Percentiles rank a stretch among this genome's conserved stretches.
Evolutionary conservation across 53 echinoderm and acorn worm species (phyloP).

Genomic region (Paracentrotus lividus): DNA sequence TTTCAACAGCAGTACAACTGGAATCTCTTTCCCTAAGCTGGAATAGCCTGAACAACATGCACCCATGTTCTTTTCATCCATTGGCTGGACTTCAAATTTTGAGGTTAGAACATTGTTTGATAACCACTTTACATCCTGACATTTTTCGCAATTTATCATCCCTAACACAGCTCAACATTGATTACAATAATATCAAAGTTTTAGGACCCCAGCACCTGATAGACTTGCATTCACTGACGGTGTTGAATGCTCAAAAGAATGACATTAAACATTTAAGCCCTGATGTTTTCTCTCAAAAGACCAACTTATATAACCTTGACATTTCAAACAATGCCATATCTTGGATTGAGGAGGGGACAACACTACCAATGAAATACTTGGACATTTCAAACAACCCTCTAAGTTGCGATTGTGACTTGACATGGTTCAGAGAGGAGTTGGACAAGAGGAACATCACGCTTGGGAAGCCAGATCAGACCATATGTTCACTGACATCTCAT

Average conservation of each 20-base stretch:
- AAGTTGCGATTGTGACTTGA: constrained; percentile 23
- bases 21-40: background rate
- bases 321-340: constrained; percentile 41
- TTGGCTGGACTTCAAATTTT: background rate
- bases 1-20: background rate
- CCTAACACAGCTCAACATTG: background rate
- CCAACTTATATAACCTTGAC: background rate
- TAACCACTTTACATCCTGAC: constrained; percentile 13
- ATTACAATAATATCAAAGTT: constrained; percentile 23
- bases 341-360: constrained; percentile 42
- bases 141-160: constrained; percentile 41
- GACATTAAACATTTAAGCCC: constrained; percentile 18
- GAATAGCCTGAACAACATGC: constrained; percentile 30
- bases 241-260: background rate
- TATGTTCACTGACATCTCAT: constrained; percentile 37
- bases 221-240: background rate
- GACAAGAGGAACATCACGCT: constrained; percentile 40
- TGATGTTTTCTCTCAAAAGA: constrained; percentile 30
- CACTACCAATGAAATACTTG: constrained; percentile 20
- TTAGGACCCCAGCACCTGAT: background rate
- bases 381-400: constrained; percentile 55
- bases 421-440: constrained; percentile 47
- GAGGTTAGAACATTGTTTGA: constrained; percentile 35
- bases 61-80: constrained; percentile 22
- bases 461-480: background rate